Conservation (phyloP, 2,888 invertebrate genomes). For the Loripinus fragilis region DNA sequence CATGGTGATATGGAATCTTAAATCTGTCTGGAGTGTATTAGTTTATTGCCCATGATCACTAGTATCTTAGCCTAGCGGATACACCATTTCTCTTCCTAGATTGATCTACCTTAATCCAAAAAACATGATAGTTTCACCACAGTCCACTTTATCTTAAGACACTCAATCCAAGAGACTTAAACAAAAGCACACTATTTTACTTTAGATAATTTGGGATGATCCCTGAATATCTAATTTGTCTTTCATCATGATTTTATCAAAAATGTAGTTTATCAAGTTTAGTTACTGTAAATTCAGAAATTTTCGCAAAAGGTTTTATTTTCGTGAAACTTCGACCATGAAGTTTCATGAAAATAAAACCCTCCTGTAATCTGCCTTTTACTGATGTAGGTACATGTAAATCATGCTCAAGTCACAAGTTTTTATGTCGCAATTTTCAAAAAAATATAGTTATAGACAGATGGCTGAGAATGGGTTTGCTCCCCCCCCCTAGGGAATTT, state of each 20-base stretch:
- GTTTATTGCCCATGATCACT: conserved; percentile 9
- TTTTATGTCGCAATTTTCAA: too few relatives aligned
- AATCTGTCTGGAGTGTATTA: not conserved
- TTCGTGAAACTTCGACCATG: too few relatives aligned
- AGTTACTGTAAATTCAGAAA: too few relatives aligned
- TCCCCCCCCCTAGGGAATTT: too few relatives aligned
- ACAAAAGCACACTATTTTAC: conserved; percentile 63
- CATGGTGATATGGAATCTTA: not conserved
- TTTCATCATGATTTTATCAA: conserved; percentile 42
- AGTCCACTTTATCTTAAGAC: conserved; percentile 64
- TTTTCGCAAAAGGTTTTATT: too few relatives aligned
- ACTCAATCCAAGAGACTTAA: conserved; percentile 57
- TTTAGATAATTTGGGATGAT: conserved; percentile 62
- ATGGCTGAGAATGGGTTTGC: too few relatives aligned
- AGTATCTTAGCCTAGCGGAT: not conserved
- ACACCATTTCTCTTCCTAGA: conserved; percentile 46
- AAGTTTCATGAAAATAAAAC: too few relatives aligned
- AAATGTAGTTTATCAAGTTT: conserved; percentile 32
- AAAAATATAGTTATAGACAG: too few relatives aligned
- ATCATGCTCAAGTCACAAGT: too few relatives aligned
- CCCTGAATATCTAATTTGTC: conserved; percentile 34
- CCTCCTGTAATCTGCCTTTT: too few relatives aligned
- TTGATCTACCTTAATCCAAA: conserved; percentile 58
- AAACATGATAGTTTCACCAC: conserved; percentile 62
- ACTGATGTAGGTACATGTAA: too few relatives aligned